phyloP scores from a whole-genome alignment of 1,140 invertebrate genomes.

The Trachymyrmex septentrionalis region DNA sequence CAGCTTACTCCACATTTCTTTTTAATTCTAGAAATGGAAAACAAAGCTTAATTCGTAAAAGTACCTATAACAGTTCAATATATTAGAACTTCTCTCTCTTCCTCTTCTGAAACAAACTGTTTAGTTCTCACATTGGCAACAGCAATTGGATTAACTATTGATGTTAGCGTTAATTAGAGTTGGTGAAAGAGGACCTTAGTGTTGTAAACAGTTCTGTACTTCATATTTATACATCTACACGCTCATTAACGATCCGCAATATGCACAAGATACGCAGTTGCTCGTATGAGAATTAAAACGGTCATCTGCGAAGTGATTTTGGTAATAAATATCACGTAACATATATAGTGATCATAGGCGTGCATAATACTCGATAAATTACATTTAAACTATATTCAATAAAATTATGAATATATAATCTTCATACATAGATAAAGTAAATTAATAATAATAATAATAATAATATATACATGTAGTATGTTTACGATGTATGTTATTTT shows the following conservation, averaged over 20 bases:
- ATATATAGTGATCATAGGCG: neutral
- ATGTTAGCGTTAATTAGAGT: too few species aligned
- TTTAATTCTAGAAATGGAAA: too few species aligned
- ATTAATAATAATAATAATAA: neutral
- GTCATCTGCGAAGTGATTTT: neutral
- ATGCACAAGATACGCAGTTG: neutral
- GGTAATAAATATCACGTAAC: neutral
- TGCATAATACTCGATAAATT: neutral
- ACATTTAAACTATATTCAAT: neutral
- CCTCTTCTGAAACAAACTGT: too few species aligned
- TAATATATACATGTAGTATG: neutral
- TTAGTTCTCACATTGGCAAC: too few species aligned
- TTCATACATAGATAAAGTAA: neutral
- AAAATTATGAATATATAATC: neutral
- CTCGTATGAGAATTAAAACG: neutral
- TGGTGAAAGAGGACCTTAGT: too few species aligned
- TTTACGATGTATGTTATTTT: neutral
- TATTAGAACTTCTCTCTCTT: too few species aligned
- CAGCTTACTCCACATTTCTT: too few species aligned
- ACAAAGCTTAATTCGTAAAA: too few species aligned
- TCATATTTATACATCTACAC: neutral
- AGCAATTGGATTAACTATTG: too few species aligned
- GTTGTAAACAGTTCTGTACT: neutral
- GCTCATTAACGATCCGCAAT: conserved; percentile 17
- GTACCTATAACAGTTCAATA: too few species aligned